Evolutionary conservation across 2,113 vertebrate species (phyloP), one percentile per base, ranked within the genome.

Genomic region (Eolophus roseicapilla): DNA sequence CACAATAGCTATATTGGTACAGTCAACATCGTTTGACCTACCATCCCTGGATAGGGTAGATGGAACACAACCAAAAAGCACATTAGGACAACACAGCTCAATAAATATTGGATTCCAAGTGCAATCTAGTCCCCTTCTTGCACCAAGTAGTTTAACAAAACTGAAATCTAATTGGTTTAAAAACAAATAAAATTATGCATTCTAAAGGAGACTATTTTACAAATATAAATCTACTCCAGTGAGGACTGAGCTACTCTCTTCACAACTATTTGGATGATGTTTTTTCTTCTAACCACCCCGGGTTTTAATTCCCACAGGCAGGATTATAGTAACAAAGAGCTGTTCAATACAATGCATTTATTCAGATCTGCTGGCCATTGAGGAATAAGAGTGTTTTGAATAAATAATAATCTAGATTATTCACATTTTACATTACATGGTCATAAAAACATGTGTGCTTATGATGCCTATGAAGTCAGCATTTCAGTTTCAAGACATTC

Each of bases 31-130:
- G 71, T 39, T 77, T 73, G 90, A 82, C 75, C 49, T 86, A 17
- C 39, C 20, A 31, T 43, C 39, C 31, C 49, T 39, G 35, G 4
- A 25, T 4, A 82, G 82, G 16, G 46, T n/a, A 71, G 50, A 62
- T 65, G 59, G 82, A 88, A 47, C n/a, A 41, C 44, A 83, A 93
- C n/a, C 67, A 93, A 62, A 90, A 82, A 77, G 33, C 39, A 82
- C 70, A 90, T 69, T 43, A 88, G 62, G 89, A 55, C 43, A 91
- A 50, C 63, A 55, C 24, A 86, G 75, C 47, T 95, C 95, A 71
- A 91, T 90, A 95, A 62, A 79, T 94, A 95, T 59, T 82, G 86
- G 68, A 95, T 97, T 97, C 25, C 41, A 73, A 90, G 13, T 50
- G 14, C 27, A 76, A 57, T 29, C 24, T 64, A 77, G 21, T 52